These are phyloP conservation scores for Parazoanthus darwini DNA, from an alignment of 92 coral and sea anemone genomes.

Conservation along the genomic window DNA sequence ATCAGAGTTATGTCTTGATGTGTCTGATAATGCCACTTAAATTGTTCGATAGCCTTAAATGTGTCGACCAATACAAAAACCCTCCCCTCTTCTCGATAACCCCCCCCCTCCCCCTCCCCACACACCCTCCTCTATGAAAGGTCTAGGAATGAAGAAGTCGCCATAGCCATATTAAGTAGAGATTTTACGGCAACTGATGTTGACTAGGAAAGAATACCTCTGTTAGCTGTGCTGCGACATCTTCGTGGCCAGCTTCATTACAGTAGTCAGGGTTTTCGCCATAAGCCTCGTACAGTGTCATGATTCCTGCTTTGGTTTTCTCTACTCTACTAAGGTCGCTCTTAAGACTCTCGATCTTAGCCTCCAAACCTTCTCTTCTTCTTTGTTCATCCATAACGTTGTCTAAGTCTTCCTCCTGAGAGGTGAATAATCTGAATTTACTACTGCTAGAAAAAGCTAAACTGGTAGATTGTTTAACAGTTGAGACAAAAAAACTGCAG, in stretches of 20 bases:
- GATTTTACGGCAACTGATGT: not conserved
- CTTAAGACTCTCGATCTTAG: constrained; percentile 71
- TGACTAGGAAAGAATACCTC: constrained; percentile 58
- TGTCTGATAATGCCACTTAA: too few relatives aligned
- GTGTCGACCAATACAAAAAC: too few relatives aligned
- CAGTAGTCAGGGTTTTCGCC: constrained; percentile 86
- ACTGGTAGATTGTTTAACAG: too few relatives aligned
- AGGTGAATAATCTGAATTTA: not conserved
- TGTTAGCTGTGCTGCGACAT: constrained; percentile 86
- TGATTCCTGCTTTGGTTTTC: constrained; percentile 88
- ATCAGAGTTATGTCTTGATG: too few relatives aligned
- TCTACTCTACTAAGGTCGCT: constrained; percentile 75
- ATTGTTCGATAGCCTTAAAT: too few relatives aligned
- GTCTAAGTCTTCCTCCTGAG: constrained; percentile 90
- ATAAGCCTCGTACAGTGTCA: constrained; percentile 80
- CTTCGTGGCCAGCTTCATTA: constrained; percentile 85
- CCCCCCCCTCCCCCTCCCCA: too few relatives aligned
- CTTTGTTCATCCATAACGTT: constrained; percentile 75
- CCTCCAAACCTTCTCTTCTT: constrained; percentile 78
- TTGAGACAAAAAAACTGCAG: too few relatives aligned
- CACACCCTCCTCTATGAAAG: too few relatives aligned
- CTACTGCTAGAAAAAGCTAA: not conserved
- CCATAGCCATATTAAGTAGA: too few relatives aligned
- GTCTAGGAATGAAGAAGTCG: too few relatives aligned
- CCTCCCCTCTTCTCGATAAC: too few relatives aligned